Evolutionary conservation across 30 jellyfish, hydroid and myxozoan genomes (phyloP), one percentile per base, ranked within the genome.

Genomic region (Aurelia sp.): DNA sequence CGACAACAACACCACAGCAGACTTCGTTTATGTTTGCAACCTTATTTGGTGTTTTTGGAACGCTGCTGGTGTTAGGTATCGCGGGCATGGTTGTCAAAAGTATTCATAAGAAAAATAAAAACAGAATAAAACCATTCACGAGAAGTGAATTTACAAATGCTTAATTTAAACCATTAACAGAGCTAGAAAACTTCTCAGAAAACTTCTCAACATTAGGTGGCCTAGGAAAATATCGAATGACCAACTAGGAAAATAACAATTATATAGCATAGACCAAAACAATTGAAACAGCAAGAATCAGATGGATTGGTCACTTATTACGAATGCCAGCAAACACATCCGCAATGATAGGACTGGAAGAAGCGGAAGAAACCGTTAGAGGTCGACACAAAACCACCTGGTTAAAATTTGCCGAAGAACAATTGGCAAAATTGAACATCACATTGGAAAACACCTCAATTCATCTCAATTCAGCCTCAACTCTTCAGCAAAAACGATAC

Each of bases 31-130:
- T 79, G 17, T 79, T 79, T 24, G 89, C 89, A 10, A 18, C 52
- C 55, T 68, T 79, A 27, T 63, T 79, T 63, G 89, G 89, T 11
- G 40, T 64, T 6, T 79, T 79, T 18, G 89, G 89, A 38, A 69
- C 70, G 2, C 3, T 79, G 20, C 89, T 79, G 15, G 81, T 79
- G 11, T 64, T 79, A 44, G 89, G 80, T 2, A 79, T 79, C 7
- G 72, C 78, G 7, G 72, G 61, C 3, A n/a, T 79, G 80, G 27
- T 79, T 6, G 31, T 63, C 47, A 79, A 27, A 79, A 79, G 33
- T 11, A 24, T 64, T 22, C 24, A 79, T 69, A 44, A 50, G 51
- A 62, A 62, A 48, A 30, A 69, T 21, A 63, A 79, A 41, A 79
- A 79, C 80, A 79, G 58, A 53, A 81, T 79, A 18, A 79, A 79